Evolutionary conservation across 1,140 invertebrate genomes (phyloP), one percentile per base, ranked within the genome.

Genomic region (Trigoniulus corallinus): DNA sequence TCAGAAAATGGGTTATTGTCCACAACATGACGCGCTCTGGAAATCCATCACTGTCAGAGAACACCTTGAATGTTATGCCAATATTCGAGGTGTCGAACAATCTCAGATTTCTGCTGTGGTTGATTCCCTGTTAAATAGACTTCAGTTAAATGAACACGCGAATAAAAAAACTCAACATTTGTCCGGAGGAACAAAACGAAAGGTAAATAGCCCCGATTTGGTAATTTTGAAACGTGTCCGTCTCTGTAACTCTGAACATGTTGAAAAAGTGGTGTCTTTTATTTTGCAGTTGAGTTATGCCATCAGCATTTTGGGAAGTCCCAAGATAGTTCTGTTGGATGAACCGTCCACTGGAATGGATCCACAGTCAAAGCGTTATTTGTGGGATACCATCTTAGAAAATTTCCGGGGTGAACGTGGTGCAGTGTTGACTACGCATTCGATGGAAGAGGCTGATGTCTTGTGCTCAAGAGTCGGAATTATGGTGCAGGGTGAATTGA

Each of bases 331-430:
- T 26, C 71, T 95, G 10, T 70, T 95, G 62, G 89, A 95, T 63
- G 89, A 94, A 65, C 88, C 89, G 1, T 89, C 84, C 54, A 89
- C 87, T 24, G 89, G 89, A 34, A 88, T 94, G 78, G 89, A 95
- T 74, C 89, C 89, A 1, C 73, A 82, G 42, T 88, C 86, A 26
- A 86, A 92, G 62, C 69, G 88, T 50, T 91, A 91, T 67, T 68
- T 94, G 2, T 95, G 89, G 89, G 84, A 93, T 64, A 84, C 83
- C 20, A 86, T 89, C 25, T 61, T 62, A 20, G 57, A 58, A 15
- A 67, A 60, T 44, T 67, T 66, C 50, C 57, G 78, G 72, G 75
- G 76, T 50, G 73, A 77, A 47, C 72, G 84, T 68, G 81, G 84
- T 59, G 85, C 85, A 46, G 84, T 92, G 56, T 63, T 91, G 46